Conservation (phyloP, 2,113 vertebrate species). For the Erinaceus europaeus region DNA sequence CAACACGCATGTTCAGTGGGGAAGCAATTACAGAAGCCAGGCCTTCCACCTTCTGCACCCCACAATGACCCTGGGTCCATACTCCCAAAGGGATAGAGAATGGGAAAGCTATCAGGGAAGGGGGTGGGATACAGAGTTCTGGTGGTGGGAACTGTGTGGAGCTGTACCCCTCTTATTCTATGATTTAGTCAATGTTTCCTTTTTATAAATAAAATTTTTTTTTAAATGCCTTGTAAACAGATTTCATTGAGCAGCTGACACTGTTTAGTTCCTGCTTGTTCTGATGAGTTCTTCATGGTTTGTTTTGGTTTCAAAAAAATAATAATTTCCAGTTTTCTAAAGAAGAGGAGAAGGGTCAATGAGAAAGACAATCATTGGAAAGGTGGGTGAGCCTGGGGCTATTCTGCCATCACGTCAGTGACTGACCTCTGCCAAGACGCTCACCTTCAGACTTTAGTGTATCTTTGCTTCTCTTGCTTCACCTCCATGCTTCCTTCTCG, state of each 20-base stretch:
- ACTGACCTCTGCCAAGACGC: neutral
- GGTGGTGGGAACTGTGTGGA: too few species aligned
- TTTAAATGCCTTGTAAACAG: neutral
- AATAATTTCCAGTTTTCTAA: neutral
- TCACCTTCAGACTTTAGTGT: neutral
- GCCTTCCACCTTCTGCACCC: too few species aligned
- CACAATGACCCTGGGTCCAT: too few species aligned
- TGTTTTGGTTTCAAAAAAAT: neutral
- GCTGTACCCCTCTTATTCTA: too few species aligned
- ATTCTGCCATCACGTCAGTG: neutral
- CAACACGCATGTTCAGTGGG: too few species aligned
- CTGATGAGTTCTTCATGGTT: neutral
- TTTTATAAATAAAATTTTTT: too few species aligned
- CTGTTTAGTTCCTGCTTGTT: neutral
- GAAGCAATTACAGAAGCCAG: too few species aligned
- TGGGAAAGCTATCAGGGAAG: too few species aligned
- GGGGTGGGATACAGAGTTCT: too few species aligned
- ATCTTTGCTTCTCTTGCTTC: neutral
- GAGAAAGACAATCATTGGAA: neutral
- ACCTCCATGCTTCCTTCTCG: neutral
- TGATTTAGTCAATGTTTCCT: too few species aligned
- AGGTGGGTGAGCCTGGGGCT: neutral
- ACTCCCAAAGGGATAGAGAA: too few species aligned
- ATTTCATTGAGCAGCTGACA: neutral
- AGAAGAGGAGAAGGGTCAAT: fast-evolving